phyloP scores from a whole-genome alignment of 2,797 vertebrate genomes.

The Menidia menidia region DNA sequence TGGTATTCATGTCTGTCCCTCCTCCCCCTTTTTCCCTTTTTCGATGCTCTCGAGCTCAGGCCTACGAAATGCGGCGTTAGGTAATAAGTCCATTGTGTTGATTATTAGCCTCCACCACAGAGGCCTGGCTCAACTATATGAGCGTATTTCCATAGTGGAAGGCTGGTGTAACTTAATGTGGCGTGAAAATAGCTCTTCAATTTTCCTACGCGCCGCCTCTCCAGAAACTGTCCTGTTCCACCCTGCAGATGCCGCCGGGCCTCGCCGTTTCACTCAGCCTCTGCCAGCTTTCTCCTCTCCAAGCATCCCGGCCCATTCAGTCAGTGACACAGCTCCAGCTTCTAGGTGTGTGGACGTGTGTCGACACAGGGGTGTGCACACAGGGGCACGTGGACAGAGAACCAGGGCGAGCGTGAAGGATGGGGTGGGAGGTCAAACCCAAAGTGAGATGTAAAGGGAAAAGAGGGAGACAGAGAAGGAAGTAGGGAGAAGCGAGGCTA shows the following conservation, averaged over 20 bases:
- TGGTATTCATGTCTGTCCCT: conserved; percentile 53
- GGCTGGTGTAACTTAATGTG: conserved; percentile 76
- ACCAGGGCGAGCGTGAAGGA: conserved; percentile 2
- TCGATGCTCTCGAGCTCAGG: conserved; percentile 58
- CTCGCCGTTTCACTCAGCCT: conserved; percentile 58
- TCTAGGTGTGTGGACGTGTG: conserved; percentile 11
- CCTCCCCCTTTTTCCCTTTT: conserved; percentile 22
- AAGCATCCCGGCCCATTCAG: conserved; percentile 35
- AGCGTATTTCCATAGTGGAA: conserved; percentile 50
- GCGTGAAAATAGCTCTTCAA: conserved; percentile 79
- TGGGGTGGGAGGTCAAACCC: background rate
- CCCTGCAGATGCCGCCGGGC: conserved; percentile 55
- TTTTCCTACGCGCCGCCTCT: conserved; percentile 65
- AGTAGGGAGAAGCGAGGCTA: conserved; percentile 46
- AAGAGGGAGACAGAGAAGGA: conserved; percentile 20
- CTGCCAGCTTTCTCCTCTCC: conserved; percentile 38
- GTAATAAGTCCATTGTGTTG: conserved; percentile 71
- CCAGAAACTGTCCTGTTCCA: conserved; percentile 58
- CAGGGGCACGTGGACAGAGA: conserved; percentile 26
- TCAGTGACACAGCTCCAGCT: conserved; percentile 38
- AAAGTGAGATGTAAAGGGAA: conserved; percentile 40
- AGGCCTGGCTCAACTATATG: conserved; percentile 58
- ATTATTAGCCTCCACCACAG: conserved; percentile 74
- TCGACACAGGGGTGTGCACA: conserved; percentile 10
- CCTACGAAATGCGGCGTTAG: conserved; percentile 61